Base-by-base conservation (phyloP, 2,888 invertebrate species). In the Chironomus tentans region DNA sequence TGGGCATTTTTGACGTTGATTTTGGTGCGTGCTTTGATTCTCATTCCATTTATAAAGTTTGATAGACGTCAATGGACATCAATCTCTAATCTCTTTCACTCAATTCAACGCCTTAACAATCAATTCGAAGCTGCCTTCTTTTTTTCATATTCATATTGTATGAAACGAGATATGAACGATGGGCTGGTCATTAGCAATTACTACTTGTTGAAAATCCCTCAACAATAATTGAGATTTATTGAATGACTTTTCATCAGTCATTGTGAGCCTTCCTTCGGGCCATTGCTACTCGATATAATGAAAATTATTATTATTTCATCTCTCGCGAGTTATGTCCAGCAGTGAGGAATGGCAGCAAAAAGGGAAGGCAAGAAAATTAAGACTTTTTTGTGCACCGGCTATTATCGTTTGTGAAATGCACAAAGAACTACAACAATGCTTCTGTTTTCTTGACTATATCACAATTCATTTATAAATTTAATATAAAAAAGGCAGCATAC, bases 221-320 rank as follows among this genome's bases (percentile, higher is more conserved):
- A 56, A 7, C 47, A 68, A 74, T 68, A 74, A 74, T 74, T 74
- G 74, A 74, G 74, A 68, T 74, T 74, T 74, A 74, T 74, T 74
- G 68, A 74, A 68, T 56, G 56, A 56, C 56, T 56, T 18, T 56
- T 56, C 56, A 56, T 56, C 18, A 65, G 12, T 56, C 56, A 15
- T n/a, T 56, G 56, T 65, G 65, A 65, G n/a, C 56, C 18, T 15
- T 56, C 56, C 18, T 56, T 50, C 18, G 15, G 56, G 56, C 15
- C 56, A 56, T 56, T 56, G 56, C 38, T 38, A 38, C 38, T 56
- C 56, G 56, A 56, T 56, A 56, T 18, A 56, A 56, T 38, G 10
- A 38, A 38, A 38, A 38, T 38, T 38, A 38, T 38, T 38, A 38
- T 38, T 38, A 10, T 5, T 56, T 56, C 15, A 2, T 18, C 56